Conservation (phyloP, 1,140 invertebrate species). For the Branchinecta lynchi region DNA sequence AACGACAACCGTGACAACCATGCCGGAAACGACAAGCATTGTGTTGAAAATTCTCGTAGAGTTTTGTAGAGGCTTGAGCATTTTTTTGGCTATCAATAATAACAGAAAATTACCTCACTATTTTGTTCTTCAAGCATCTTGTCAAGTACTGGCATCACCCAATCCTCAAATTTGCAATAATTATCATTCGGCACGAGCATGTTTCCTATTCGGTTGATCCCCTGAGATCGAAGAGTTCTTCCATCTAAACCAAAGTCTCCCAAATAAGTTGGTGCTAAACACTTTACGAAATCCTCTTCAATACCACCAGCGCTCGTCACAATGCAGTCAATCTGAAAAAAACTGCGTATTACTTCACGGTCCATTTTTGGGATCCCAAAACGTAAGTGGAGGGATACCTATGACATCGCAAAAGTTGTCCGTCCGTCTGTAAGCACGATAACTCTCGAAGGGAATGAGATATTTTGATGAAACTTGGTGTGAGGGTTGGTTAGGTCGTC, state of each 20-base stretch:
- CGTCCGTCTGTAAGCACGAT: no score
- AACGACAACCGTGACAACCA: neutral
- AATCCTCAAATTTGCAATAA: constrained; percentile 96
- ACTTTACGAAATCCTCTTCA: constrained; percentile 99
- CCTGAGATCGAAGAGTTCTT: constrained; percentile 56
- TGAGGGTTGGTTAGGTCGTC: no score
- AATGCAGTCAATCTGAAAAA: constrained; percentile 67
- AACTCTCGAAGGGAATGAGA: no score
- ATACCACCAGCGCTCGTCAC: constrained; percentile 96
- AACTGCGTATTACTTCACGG: no score
- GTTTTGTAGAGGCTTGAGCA: no score
- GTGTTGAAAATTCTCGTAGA: no score
- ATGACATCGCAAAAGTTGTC: no score
- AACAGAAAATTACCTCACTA: constrained; percentile 34
- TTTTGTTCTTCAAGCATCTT: constrained; percentile 80
- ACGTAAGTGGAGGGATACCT: no score
- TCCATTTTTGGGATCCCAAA: no score
- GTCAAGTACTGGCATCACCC: constrained; percentile 88
- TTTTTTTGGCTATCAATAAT: neutral
- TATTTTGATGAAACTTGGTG: no score
- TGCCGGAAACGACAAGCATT: constrained; percentile 1
- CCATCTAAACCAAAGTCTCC: constrained; percentile 78
- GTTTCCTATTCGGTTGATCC: constrained; percentile 95
- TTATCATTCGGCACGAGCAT: constrained; percentile 95
- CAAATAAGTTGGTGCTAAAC: constrained; percentile 80